A percentile compares a stretch with the other conserved stretches of the same genome.
These are phyloP conservation scores for Keiferia lycopersicella DNA, from an alignment of 2,888 invertebrate genomes.

Conservation along the genomic window DNA sequence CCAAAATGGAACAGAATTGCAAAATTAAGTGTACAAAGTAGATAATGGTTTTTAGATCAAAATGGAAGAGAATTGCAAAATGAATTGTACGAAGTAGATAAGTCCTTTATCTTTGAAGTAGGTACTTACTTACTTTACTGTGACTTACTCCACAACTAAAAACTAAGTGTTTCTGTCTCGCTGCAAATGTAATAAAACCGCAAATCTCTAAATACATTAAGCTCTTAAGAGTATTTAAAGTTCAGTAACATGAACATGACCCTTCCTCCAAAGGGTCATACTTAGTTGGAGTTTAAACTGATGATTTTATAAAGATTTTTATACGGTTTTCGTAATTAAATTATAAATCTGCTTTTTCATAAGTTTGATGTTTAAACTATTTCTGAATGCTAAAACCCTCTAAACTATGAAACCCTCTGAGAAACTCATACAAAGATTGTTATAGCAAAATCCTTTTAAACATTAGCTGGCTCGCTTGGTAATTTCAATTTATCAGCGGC, in stretches of 20 bases:
- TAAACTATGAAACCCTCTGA: not conserved
- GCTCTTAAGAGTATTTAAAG: slow-evolving; percentile 1
- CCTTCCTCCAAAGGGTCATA: not conserved
- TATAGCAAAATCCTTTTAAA: slow-evolving; percentile 14
- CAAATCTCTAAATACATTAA: slow-evolving; percentile 15
- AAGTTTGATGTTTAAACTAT: not conserved
- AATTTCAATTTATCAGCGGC: slow-evolving; percentile 29
- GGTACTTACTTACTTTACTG: not conserved
- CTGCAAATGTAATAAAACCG: not conserved
- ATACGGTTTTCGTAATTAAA: no score
- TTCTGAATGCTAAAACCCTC: no score
- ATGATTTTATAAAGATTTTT: no score
- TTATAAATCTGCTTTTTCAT: no score
- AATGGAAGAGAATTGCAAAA: not conserved
- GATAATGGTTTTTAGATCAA: not conserved
- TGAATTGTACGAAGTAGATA: not conserved
- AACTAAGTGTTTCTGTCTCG: not conserved
- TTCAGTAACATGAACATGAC: slow-evolving; percentile 11
- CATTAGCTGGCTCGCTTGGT: slow-evolving; percentile 27
- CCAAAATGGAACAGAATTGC: not conserved
- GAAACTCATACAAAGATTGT: not conserved
- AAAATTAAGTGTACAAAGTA: not conserved
- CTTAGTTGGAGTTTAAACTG: not conserved
- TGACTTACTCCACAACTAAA: no score
- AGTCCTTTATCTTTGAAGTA: not conserved